phyloP scores from a whole-genome alignment of 2,113 vertebrate genomes.

The Podilymbus podiceps region DNA sequence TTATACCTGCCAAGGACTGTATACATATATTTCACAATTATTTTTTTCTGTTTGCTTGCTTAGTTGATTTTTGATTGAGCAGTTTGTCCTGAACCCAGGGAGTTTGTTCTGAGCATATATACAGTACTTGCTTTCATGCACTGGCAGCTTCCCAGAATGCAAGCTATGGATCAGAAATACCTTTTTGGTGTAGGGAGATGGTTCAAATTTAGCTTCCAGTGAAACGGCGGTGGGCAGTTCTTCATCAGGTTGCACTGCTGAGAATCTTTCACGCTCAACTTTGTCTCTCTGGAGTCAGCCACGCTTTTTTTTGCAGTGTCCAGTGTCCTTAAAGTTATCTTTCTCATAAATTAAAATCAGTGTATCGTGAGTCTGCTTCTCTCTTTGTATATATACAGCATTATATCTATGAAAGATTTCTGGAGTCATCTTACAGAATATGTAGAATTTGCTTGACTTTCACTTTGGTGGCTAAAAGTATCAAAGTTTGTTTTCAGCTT shows the following conservation, averaged over 20 bases:
- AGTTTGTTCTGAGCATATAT: background rate
- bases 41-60: background rate
- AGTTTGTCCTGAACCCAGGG: background rate
- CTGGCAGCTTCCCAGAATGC: background rate
- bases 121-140: background rate
- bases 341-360: background rate
- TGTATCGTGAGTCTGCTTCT: background rate
- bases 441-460: background rate
- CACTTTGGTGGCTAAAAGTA: background rate
- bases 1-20: background rate
- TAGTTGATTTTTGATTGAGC: background rate
- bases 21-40: background rate
- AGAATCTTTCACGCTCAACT: background rate
- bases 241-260: background rate
- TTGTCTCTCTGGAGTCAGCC: background rate
- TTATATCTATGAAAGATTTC: background rate
- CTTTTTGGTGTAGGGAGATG: background rate
- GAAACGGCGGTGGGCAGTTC: rapidly evolving
- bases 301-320: background rate
- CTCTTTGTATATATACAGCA: background rate
- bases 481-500: background rate
- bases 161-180: background rate
- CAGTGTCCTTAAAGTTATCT: background rate
- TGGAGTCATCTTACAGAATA: background rate
- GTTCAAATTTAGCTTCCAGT: background rate